Evolutionary conservation across 2,113 vertebrate species (phyloP).

Genomic region (Daphoenositta chrysoptera): DNA sequence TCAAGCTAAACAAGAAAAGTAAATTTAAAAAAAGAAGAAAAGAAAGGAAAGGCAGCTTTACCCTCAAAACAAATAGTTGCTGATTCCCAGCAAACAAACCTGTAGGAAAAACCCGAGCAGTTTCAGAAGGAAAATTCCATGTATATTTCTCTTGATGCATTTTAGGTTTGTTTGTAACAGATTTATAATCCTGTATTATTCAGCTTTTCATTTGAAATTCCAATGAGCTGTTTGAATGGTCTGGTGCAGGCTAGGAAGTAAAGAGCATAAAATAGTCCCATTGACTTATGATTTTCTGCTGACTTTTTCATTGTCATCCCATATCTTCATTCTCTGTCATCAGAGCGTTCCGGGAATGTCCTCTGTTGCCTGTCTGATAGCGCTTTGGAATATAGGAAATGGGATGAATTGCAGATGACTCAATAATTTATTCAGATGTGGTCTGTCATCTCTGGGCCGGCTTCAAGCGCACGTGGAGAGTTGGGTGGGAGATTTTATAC

Average conservation of each 20-base stretch:
- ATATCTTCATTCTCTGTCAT: conserved; percentile 26
- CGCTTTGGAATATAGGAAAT: background rate
- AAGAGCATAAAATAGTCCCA: conserved; percentile 61
- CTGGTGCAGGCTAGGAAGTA: conserved; percentile 51
- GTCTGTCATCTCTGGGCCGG: background rate
- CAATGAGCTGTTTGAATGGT: conserved; percentile 67
- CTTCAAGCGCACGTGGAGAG: background rate
- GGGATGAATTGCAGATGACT: conserved; percentile 35
- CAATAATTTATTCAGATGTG: conserved; percentile 3
- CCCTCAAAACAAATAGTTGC: conserved; percentile 28
- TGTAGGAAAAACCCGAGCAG: background rate
- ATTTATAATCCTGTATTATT: conserved; percentile 71
- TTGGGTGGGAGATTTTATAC: background rate
- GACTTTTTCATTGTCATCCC: conserved; percentile 46
- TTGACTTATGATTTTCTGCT: conserved; percentile 59
- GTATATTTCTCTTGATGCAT: conserved; percentile 63
- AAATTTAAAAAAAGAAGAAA: background rate
- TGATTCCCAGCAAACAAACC: conserved; percentile 41
- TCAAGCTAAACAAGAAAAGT: background rate
- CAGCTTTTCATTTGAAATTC: conserved; percentile 77
- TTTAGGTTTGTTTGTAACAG: conserved; percentile 71
- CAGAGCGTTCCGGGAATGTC: conserved; percentile 26
- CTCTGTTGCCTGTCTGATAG: background rate
- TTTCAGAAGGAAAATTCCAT: conserved; percentile 63
- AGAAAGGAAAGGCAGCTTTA: background rate